Evolutionary conservation across 2,888 invertebrate species (phyloP), one percentile per base, ranked within the genome.

Genomic region (Biston betularia): DNA sequence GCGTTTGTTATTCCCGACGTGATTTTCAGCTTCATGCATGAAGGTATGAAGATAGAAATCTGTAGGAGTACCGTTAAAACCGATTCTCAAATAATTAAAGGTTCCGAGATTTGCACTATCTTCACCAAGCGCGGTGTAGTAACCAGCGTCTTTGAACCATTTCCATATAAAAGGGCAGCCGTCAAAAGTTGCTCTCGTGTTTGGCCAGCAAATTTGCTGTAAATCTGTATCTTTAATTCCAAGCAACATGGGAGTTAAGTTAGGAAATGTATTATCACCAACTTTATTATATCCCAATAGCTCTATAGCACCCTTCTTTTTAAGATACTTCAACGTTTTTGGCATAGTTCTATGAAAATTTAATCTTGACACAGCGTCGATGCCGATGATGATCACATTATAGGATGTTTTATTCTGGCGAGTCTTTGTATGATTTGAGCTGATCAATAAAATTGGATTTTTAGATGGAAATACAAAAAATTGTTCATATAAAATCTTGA

Each of bases 191-290:
- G 94, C 90, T 52, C 88, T 87, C 0, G 89, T 81, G 12, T 93
- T 90, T 0, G 94, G 94, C 94, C 96, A 95, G 80, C 97, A 98
- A 0, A 88, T 93, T 63, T 90, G 89, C 57, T 91, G 92, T 53
- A 97, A 84, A 78, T 97, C 97, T 0, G 92, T 90, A 38, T 95
- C 95, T 49, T 94, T 95, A 50, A 96, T 83, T 0, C 98, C 98
- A 3, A 96, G 95, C 11, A 98, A 89, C 70, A 97, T 94, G 0
- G 98, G 97, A 8, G 97, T 95, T 66, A 99, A 85, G 86, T 99
- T 99, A 0, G 98, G 98, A 84, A 97, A 98, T 0, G 98, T 98
- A 86, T 98, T 99, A 86, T 98, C 98, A 4, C 96, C 99, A 9
- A 99, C 97, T 94, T 98, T 99, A 83, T 97, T 98, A 87, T 98